Base-by-base conservation (phyloP, 1,140 invertebrate genomes). In the Micrasema minimum region DNA sequence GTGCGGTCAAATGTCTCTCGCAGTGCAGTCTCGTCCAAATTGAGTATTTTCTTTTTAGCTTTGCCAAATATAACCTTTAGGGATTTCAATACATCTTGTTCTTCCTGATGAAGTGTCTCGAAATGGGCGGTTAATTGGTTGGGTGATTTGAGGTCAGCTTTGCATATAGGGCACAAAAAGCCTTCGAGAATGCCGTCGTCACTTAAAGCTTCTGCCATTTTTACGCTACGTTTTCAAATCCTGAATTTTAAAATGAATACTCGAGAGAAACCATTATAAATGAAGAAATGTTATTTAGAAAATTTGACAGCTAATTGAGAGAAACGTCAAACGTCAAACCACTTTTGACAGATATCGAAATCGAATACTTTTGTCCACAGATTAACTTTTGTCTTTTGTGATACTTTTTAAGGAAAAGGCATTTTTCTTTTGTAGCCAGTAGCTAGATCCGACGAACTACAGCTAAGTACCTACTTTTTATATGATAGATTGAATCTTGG, bases 131-230 rank as follows among this genome's bases (percentile, higher is more conserved):
- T 92, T 68, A 98, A 85, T 78, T 93, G 89, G 61, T 88, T 87
- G 6, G 93, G 90, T 16, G 93, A 92, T 77, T 93, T 92, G 14
- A 96, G 87, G 82, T 97, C 95, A 48, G 90, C 90, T 83, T 94
- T 92, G 79, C 96, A 98, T 78, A 96, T 93, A 0, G 96, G 95
- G 82, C 96, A 98, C 2, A 98, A 85, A 79, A 97, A 96, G 6
- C 96, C 96, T 81, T 98, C 96, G 66, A 93, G 83, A 66, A 96
- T 90, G 76, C 90, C 87, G 11, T 84, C 86, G 45, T 87, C 83
- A 71, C 78, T 43, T 20, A 14, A n/a, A 3, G 50, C 51, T n/a
- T 43, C 50, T 16, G 62, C 62, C 64, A 72, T 72, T 48, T 65
- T 64, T 22, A 46, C 2, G 45, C 38, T 43, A 20, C 20, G 7